Conservation (phyloP, 1,140 invertebrate species). For the Meloidogyne exigua region DNA sequence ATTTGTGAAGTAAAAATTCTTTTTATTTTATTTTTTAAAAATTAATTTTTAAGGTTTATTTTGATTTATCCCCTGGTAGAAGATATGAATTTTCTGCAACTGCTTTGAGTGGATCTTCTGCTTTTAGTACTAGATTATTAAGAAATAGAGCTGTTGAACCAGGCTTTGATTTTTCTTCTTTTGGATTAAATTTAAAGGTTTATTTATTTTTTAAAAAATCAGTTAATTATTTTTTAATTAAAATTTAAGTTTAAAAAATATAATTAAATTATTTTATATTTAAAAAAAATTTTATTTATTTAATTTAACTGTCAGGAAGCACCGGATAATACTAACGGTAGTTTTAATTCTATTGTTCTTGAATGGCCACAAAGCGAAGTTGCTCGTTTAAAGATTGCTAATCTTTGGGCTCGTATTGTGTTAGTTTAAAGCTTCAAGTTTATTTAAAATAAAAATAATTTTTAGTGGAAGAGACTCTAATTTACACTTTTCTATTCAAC, state of each 20-base stretch:
- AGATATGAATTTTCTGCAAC: conserved; percentile 58
- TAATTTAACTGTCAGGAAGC: conserved; percentile 26
- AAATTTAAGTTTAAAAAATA: too few species aligned
- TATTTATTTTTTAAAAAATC: not conserved
- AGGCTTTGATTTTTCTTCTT: conserved; percentile 57
- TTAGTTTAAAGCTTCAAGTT: not conserved
- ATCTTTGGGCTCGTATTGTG: conserved; percentile 58
- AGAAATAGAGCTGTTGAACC: conserved; percentile 53
- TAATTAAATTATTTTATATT: too few species aligned
- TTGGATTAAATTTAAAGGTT: conserved; percentile 55
- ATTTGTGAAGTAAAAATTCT: not conserved
- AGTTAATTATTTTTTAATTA: not conserved
- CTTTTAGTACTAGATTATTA: conserved; percentile 49
- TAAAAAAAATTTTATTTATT: conserved; percentile 7
- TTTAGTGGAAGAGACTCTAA: conserved; percentile 49
- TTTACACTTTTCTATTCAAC: conserved; percentile 54
- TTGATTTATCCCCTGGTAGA: conserved; percentile 51
- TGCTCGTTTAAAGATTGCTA: conserved; percentile 45
- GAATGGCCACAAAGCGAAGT: conserved; percentile 51
- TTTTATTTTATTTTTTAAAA: not conserved
- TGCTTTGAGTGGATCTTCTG: conserved; percentile 37
- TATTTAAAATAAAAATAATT: not conserved
- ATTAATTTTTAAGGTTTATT: conserved; percentile 42
- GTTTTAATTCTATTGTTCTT: conserved; percentile 13
- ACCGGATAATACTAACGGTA: not conserved